Conservation (phyloP, 2,113 vertebrate genomes). For the Pitta sordida region DNA sequence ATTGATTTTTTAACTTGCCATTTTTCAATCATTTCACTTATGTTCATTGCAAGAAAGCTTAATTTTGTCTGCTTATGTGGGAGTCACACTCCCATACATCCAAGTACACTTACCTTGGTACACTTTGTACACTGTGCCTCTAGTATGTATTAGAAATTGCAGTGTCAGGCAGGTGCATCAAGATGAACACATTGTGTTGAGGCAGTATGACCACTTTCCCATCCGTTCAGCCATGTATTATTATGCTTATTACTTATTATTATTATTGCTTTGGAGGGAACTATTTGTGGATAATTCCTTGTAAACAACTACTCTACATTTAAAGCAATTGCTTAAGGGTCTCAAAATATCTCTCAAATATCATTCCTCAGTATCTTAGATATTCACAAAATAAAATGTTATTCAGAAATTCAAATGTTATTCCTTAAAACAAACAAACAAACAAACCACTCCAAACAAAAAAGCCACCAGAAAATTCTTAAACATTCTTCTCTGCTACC, state of each 20-base stretch:
- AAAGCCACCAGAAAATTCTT: background rate
- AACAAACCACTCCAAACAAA: background rate
- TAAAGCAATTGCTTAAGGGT: background rate
- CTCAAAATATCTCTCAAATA: background rate
- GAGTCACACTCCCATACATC: background rate
- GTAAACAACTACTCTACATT: background rate
- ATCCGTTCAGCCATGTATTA: background rate
- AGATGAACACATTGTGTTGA: background rate
- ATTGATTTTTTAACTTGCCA: background rate
- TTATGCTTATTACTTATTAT: background rate
- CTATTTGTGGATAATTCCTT: background rate
- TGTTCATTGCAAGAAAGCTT: background rate
- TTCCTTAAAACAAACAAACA: background rate
- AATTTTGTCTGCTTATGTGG: background rate
- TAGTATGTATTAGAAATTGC: background rate
- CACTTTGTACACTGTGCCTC: background rate
- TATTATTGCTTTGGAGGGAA: background rate
- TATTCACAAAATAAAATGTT: background rate
- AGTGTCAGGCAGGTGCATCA: background rate
- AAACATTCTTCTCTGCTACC: background rate
- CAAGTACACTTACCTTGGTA: background rate
- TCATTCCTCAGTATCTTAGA: background rate
- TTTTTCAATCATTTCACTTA: background rate
- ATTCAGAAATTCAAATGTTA: background rate
- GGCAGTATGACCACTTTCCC: background rate